These are phyloP conservation scores for Pollachius pollachius DNA, from an alignment of 2,113 vertebrate genomes.

Conservation along the genomic window DNA sequence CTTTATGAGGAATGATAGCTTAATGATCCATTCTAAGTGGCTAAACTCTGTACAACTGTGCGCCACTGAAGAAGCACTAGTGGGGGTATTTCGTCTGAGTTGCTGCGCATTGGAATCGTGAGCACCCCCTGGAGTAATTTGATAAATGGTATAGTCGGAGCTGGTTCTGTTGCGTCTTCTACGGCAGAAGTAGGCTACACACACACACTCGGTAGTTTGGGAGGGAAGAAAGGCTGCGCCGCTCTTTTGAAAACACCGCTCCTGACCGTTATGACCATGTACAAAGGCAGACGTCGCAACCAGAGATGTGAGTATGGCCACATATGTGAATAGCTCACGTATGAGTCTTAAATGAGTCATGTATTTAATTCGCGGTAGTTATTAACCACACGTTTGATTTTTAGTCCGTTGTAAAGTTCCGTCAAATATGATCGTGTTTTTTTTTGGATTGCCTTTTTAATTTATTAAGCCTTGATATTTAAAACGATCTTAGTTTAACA, in stretches of 20 bases:
- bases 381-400: no score
- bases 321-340: no score
- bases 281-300: slow-evolving; percentile 90
- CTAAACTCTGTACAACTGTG: no score
- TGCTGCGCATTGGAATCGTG: no score
- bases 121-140: neutral
- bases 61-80: no score
- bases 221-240: slow-evolving; percentile 11
- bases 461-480: neutral
- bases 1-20: no score
- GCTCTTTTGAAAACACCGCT: neutral
- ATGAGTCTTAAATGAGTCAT: neutral
- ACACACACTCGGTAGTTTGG: slow-evolving; percentile 27
- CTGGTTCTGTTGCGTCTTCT: slow-evolving; percentile 27
- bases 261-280: slow-evolving; percentile 80
- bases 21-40: no score
- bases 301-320: slow-evolving; percentile 89
- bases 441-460: neutral
- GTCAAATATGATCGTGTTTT: neutral
- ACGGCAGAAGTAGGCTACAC: neutral
- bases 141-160: slow-evolving; percentile 60
- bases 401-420: no score
- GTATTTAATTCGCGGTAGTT: neutral
- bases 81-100: no score
- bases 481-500: no score